Evolutionary conservation across 2,797 vertebrate species (phyloP), one percentile per base, ranked within the genome.

Genomic region (Hypotaenidia philippensis): DNA sequence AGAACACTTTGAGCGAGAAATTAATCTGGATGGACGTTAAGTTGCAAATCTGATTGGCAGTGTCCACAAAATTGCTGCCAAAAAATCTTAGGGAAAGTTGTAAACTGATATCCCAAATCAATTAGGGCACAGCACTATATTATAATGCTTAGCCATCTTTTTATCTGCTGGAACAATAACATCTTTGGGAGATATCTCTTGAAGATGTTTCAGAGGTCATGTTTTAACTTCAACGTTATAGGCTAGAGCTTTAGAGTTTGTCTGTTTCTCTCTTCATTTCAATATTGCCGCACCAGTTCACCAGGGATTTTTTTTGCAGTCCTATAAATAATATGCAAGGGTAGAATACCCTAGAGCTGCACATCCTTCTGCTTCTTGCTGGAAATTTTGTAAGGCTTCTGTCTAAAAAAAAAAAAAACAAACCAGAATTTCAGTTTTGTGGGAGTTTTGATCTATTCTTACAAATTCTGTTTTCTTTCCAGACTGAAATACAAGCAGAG

Each of bases 31-130:
- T 56, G 56, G 90, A 80, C 4, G 9, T 41, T 41, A 81, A 94
- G 38, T 80, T 82, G 89, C 77, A 96, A 86, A 55, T 93, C 79
- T 94, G 92, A 91, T 74, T 93, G 95, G 95, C 93, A 96, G 71
- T 10, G 29, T 60, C 94, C 80, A 74, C 25, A 68, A 74, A 89
- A 70, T 21, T 66, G 60, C 87, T 97, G 94, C 96, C 96, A 97
- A 90, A 94, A 84, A 52, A 86, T 90, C 77, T 96, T 85, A 87
- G n/a, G 78, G 61, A 86, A 97, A 90, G 79, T 87, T 91, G 61
- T 86, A 93, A 96, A 89, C 41, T 87, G 89, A 93, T 90, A 87
- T 38, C 47, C 70, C 75, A 78, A 63, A 95, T 91, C 89, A 96
- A 22, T 79, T 68, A 86, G 45, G 40, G 49, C 86, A 85, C 41